Conservation (phyloP, 2,888 invertebrate species). For the Acleris sparsana region DNA sequence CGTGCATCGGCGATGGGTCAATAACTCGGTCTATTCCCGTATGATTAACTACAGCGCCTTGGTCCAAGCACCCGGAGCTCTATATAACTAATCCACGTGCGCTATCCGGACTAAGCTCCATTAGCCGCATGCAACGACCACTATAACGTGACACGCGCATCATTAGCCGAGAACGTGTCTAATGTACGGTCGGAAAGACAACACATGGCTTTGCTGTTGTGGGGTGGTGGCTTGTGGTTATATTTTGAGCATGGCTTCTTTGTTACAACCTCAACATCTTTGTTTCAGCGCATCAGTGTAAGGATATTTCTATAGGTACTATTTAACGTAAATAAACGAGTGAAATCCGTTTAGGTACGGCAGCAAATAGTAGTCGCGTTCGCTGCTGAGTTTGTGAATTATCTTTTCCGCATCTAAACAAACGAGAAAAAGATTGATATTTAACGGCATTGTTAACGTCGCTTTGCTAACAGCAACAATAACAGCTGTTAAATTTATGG, state of each 20-base stretch:
- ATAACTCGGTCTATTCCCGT: background rate
- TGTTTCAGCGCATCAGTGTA: background rate
- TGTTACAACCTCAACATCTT: too few relatives aligned
- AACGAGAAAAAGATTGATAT: background rate
- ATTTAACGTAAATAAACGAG: too few relatives aligned
- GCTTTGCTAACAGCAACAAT: background rate
- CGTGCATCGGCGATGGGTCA: conserved; percentile 6
- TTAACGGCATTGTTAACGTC: background rate
- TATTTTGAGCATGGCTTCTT: too few relatives aligned
- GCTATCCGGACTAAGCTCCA: conserved; percentile 15
- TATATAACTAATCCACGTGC: background rate
- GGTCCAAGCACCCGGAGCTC: background rate
- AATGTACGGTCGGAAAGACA: too few relatives aligned
- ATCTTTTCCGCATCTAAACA: background rate
- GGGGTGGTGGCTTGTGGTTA: too few relatives aligned
- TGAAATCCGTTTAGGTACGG: background rate
- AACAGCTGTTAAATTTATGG: background rate
- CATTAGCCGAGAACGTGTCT: conserved; percentile 21
- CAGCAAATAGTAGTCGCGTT: background rate
- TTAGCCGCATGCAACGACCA: conserved; percentile 16
- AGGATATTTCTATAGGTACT: too few relatives aligned
- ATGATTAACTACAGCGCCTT: background rate
- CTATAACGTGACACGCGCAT: conserved; percentile 20
- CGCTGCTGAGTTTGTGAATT: background rate
- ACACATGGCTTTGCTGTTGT: too few relatives aligned